These are phyloP conservation scores for Clarias magur DNA, from an alignment of 2,113 vertebrate species.

Conservation along the genomic window DNA sequence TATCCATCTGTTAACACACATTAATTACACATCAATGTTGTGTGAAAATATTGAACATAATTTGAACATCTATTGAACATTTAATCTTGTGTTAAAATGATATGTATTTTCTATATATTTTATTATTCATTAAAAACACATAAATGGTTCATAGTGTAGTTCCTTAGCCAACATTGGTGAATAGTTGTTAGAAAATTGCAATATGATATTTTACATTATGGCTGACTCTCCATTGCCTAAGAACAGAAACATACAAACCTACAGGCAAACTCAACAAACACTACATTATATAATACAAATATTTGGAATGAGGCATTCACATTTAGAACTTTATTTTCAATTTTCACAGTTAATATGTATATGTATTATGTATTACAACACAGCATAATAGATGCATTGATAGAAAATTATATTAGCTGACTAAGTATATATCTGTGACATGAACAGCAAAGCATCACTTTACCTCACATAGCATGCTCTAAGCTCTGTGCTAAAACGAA, in stretches of 20 bases:
- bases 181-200: neutral
- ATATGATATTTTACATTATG: neutral
- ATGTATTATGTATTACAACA: neutral
- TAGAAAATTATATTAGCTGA: conserved; percentile 61
- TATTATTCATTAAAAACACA: neutral
- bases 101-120: neutral
- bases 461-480: conserved; percentile 48
- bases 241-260: neutral
- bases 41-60: neutral
- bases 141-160: too few species aligned
- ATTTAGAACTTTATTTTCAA: neutral
- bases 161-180: neutral
- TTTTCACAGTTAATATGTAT: neutral
- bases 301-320: neutral
- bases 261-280: neutral
- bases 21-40: neutral
- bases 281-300: neutral
- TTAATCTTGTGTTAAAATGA: neutral
- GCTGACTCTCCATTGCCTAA: neutral
- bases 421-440: conserved; percentile 51
- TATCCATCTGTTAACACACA: too few species aligned
- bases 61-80: neutral
- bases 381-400: neutral
- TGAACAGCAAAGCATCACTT: conserved; percentile 18
- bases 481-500: conserved; percentile 62